Evolutionary conservation across 2,888 invertebrate species (phyloP), one percentile per base, ranked within the genome.

Genomic region (Pinctada fucata): DNA sequence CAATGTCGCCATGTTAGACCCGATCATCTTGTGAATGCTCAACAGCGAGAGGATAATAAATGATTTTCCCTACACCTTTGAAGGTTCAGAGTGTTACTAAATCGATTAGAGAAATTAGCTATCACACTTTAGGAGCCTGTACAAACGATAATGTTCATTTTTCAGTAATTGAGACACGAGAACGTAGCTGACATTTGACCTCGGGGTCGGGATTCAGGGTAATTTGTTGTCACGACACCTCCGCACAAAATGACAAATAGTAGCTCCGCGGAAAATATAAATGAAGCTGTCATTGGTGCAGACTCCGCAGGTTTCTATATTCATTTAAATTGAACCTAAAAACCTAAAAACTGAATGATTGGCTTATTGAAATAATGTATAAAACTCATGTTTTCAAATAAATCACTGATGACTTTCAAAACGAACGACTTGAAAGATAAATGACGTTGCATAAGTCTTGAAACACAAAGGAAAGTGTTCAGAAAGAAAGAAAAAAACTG

Each of bases 61-160:
- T 58, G 58, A 13, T 58, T 58, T 58, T 10, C 58, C 13, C 13
- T 58, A 58, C 58, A 58, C 58, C 8, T 58, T 10, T 13, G 8
- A 58, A 6, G 48, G 16, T 68, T 3, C 5, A 47, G 13, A 13
- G 68, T 47, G 68, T 8, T 16, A 45, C 10, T 13, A 31, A 45
- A 68, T 68, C 68, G 68, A 68, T 68, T 68, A 68, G 31, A 45
- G 31, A 68, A 68, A 68, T 68, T 68, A 68, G 68, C 13, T 68
- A 68, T 68, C 68, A 45, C 68, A 8, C 47, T 31, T 45, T 13
- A 31, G 8, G 68, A 45, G 47, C 3, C 68, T 8, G 10, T 68
- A 68, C 68, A 68, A 68, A 68, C 47, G 68, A 68, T 68, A 31
- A 68, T 68, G 68, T 16, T 68, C 68, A 68, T 68, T 47, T 68